These are phyloP conservation scores for Trididemnum miniatum DNA, from an alignment of 23 tunicate species.

Conservation along the genomic window DNA sequence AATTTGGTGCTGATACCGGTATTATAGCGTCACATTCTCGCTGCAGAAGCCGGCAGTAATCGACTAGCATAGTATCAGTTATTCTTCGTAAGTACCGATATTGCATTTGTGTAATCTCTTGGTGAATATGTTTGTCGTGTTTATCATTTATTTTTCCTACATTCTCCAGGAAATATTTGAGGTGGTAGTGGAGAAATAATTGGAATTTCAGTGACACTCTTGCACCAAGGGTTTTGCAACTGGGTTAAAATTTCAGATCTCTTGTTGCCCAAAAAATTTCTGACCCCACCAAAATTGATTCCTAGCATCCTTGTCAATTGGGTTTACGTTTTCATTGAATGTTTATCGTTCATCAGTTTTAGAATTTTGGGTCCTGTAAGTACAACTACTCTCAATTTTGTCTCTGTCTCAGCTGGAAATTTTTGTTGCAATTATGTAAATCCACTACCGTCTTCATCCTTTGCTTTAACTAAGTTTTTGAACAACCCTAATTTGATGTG, in stretches of 20 bases:
- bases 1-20: too few species aligned
- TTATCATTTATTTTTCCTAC: constrained; percentile 5
- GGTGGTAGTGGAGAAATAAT: constrained; percentile 23
- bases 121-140: constrained; percentile 4
- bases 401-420: background rate
- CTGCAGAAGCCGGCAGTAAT: constrained; percentile 9
- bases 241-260: constrained; percentile 8
- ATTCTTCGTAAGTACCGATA: constrained; percentile 4
- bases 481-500: constrained; percentile 21
- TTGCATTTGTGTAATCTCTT: constrained; percentile 18
- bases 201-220: constrained; percentile 17
- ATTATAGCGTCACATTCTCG: too few species aligned
- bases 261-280: constrained; percentile 18
- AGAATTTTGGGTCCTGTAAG: constrained; percentile 9
- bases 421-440: constrained; percentile 24
- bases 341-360: constrained; percentile 8
- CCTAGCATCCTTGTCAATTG: constrained; percentile 18
- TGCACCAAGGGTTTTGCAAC: constrained; percentile 17
- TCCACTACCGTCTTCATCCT: constrained; percentile 21
- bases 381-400: constrained; percentile 21
- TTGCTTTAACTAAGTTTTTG: constrained; percentile 29
- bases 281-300: background rate
- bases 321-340: background rate
- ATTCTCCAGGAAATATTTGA: background rate
- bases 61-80: background rate